Evolutionary conservation across 1,140 invertebrate genomes (phyloP).

Genomic region (Subanguina moxae): DNA sequence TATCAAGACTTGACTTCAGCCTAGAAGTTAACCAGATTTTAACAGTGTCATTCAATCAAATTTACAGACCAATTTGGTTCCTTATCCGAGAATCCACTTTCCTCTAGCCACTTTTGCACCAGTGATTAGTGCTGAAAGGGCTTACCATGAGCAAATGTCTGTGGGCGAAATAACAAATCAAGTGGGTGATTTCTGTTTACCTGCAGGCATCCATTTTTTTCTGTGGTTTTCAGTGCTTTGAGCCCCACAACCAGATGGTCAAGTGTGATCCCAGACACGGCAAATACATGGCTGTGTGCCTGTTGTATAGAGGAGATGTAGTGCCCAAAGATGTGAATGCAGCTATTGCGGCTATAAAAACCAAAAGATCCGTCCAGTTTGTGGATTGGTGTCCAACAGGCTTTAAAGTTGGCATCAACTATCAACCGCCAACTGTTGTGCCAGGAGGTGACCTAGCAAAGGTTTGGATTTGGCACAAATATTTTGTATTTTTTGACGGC

Average conservation of each 20-base stretch:
- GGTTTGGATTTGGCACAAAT: neutral
- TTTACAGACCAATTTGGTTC: slow-evolving; percentile 65
- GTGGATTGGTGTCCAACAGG: slow-evolving; percentile 26
- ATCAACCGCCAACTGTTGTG: slow-evolving; percentile 54
- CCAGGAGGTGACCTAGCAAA: slow-evolving; percentile 57
- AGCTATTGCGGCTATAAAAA: slow-evolving; percentile 60
- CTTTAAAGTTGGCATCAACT: slow-evolving; percentile 52
- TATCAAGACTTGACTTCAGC: too few species aligned
- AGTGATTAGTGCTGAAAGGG: slow-evolving; percentile 76
- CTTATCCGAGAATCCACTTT: slow-evolving; percentile 69
- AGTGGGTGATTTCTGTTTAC: slow-evolving; percentile 66
- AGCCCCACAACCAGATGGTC: slow-evolving; percentile 53
- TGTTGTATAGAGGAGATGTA: slow-evolving; percentile 67
- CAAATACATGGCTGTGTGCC: slow-evolving; percentile 52
- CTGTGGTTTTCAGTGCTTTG: slow-evolving; percentile 54
- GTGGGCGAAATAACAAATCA: slow-evolving; percentile 69
- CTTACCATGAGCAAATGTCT: slow-evolving; percentile 72
- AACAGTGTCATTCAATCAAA: too few species aligned
- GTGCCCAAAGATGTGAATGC: slow-evolving; percentile 67
- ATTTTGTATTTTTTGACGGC: neutral
- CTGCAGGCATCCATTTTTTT: slow-evolving; percentile 52
- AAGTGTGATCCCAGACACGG: slow-evolving; percentile 50
- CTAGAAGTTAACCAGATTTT: too few species aligned
- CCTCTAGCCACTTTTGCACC: slow-evolving; percentile 59
- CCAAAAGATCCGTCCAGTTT: slow-evolving; percentile 59